phyloP scores from a whole-genome alignment of 2,113 vertebrate species.

The Glaucomys volans region DNA sequence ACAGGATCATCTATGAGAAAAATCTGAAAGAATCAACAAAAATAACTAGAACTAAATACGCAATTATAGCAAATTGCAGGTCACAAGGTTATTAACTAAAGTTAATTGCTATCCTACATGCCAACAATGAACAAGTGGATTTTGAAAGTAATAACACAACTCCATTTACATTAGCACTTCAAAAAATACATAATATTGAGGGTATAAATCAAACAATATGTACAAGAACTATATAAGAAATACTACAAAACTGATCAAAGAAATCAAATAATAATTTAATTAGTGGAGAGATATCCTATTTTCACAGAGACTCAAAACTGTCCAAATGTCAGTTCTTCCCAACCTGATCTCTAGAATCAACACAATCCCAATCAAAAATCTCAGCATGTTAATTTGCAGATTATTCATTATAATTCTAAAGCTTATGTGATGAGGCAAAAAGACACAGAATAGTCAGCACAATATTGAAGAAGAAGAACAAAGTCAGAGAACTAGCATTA shows the following conservation, averaged over 20 bases:
- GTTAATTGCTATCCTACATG: background rate
- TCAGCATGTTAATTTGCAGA: background rate
- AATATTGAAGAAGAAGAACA: background rate
- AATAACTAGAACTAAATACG: background rate
- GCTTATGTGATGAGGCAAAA: background rate
- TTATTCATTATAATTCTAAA: background rate
- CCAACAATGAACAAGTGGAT: background rate
- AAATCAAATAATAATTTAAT: background rate
- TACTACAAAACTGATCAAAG: background rate
- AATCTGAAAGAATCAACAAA: background rate
- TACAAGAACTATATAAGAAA: background rate
- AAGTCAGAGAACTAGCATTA: background rate
- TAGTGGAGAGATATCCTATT: background rate
- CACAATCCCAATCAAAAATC: background rate
- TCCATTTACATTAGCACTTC: background rate
- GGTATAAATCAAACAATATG: background rate
- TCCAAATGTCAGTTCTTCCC: background rate
- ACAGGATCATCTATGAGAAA: background rate
- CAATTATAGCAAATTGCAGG: background rate
- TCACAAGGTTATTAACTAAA: background rate
- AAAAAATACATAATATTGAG: background rate
- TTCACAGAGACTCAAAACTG: background rate
- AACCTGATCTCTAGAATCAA: background rate
- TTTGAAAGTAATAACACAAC: background rate
- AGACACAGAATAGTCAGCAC: background rate